phyloP scores from a whole-genome alignment of 2,888 invertebrate species.

The Ceriagrion tenellum region DNA sequence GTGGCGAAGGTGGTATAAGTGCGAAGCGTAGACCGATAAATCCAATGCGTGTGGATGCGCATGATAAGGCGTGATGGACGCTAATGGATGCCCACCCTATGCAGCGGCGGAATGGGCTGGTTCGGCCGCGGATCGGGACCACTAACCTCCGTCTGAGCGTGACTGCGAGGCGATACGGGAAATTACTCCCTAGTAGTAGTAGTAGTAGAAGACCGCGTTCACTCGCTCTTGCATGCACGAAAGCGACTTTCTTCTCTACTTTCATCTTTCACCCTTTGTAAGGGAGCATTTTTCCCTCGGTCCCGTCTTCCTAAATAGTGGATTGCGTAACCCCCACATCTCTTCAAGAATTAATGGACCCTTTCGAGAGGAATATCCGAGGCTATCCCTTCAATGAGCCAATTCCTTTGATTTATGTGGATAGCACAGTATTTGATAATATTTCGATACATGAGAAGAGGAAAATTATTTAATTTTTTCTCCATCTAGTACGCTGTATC shows the following conservation, averaged over 20 bases:
- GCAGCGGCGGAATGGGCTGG: background rate
- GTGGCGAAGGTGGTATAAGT: background rate
- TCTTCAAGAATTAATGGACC: no score
- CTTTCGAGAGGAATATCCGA: no score
- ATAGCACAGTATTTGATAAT: no score
- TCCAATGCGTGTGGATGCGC: background rate
- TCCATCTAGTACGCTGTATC: no score
- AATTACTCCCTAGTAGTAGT: slow-evolving; percentile 10
- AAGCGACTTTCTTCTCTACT: background rate
- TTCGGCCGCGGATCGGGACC: background rate
- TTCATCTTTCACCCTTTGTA: background rate
- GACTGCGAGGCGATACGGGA: slow-evolving; percentile 34
- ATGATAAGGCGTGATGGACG: background rate
- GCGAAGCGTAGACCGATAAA: background rate
- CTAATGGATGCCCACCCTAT: slow-evolving; percentile 36
- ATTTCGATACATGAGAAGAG: no score
- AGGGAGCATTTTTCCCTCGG: background rate
- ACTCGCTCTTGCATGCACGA: background rate
- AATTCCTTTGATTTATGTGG: no score
- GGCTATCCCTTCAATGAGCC: no score
- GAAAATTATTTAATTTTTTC: no score
- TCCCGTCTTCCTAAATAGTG: background rate
- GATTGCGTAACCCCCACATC: no score
- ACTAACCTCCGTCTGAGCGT: background rate
- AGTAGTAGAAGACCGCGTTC: no score